Evolutionary conservation across 2,888 invertebrate species (phyloP).

Genomic region (Brachyptera putata): DNA sequence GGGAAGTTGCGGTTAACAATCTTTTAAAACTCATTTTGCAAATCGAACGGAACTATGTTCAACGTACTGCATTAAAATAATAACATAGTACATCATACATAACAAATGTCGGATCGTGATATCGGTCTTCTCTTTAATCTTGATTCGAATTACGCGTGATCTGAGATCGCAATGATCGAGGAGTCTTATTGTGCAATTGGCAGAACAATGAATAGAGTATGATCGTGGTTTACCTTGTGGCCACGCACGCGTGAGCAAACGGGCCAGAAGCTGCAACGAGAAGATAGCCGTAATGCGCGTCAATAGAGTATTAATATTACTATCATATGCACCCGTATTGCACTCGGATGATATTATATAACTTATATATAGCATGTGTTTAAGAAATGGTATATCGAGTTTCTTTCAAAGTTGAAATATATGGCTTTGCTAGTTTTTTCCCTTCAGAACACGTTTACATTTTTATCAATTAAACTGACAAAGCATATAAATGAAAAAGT

Average conservation of each 20-base stretch:
- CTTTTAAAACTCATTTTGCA: constrained; percentile 9
- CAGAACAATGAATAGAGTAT: neutral
- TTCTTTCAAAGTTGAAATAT: no score
- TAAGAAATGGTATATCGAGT: no score
- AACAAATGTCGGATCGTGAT: neutral
- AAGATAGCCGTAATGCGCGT: neutral
- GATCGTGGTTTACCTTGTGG: neutral
- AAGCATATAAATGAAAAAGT: no score
- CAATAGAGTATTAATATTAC: neutral
- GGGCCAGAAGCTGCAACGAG: neutral
- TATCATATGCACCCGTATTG: no score
- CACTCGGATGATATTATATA: no score
- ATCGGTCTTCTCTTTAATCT: constrained; percentile 9
- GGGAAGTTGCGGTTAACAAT: no score
- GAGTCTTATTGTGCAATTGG: neutral
- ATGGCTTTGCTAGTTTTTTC: no score
- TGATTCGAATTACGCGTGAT: constrained; percentile 1
- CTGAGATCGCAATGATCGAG: neutral
- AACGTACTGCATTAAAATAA: neutral
- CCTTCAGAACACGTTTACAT: no score
- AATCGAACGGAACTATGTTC: no score
- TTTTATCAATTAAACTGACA: no score
- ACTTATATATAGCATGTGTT: no score
- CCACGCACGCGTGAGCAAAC: constrained; percentile 3
- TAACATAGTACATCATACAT: neutral